phyloP scores from a whole-genome alignment of 2,888 invertebrate species.

The Brassicogethes aeneus region DNA sequence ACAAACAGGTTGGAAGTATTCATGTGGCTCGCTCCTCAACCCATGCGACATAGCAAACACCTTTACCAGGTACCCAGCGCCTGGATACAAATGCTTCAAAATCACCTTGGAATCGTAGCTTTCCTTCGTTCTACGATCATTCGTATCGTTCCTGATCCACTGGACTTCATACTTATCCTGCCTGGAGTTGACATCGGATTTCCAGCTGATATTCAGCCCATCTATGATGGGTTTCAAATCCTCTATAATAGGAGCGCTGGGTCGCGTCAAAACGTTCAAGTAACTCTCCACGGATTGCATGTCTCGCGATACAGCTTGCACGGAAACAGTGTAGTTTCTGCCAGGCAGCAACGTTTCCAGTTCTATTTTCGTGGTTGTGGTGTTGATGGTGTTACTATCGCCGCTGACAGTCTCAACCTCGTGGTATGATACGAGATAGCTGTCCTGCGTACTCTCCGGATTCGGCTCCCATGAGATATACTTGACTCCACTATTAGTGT shows the following conservation, averaged over 20 bases:
- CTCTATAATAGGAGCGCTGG: slow-evolving; percentile 83
- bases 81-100: slow-evolving; percentile 70
- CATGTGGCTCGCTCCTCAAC: slow-evolving; percentile 75
- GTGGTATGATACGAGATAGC: slow-evolving; percentile 73
- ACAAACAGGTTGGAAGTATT: slow-evolving; percentile 84
- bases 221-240: slow-evolving; percentile 65
- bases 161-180: slow-evolving; percentile 81
- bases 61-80: slow-evolving; percentile 82
- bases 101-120: slow-evolving; percentile 63
- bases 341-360: slow-evolving; percentile 77
- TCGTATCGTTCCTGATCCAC: slow-evolving; percentile 69
- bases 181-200: slow-evolving; percentile 82
- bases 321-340: slow-evolving; percentile 79
- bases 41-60: slow-evolving; percentile 80
- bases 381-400: slow-evolving; percentile 67
- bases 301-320: slow-evolving; percentile 76
- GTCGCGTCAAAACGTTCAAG: slow-evolving; percentile 69
- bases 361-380: slow-evolving; percentile 55
- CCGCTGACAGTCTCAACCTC: slow-evolving; percentile 78
- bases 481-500: slow-evolving; percentile 59
- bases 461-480: slow-evolving; percentile 71
- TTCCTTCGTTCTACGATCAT: slow-evolving; percentile 48
- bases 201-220: slow-evolving; percentile 81
- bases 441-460: slow-evolving; percentile 71
- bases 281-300: slow-evolving; percentile 67